These are phyloP conservation scores for Eupithecia tripunctaria DNA, from an alignment of 2,888 invertebrate genomes.

Conservation along the genomic window DNA sequence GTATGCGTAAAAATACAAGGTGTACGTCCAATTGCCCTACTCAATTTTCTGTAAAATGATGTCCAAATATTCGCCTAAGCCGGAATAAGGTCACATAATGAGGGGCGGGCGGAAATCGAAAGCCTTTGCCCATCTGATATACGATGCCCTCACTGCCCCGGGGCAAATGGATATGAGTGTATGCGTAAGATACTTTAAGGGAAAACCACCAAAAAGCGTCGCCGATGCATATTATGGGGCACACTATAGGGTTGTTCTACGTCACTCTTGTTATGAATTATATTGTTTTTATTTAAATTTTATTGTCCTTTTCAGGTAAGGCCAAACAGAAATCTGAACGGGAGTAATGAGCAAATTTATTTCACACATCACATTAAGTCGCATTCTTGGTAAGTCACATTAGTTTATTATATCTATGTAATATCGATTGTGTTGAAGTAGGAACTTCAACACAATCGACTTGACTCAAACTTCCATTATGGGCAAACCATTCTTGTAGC, in stretches of 20 bases:
- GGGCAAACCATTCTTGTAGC: background rate
- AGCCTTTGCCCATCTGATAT: constrained; percentile 40
- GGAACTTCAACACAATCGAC: too few species aligned
- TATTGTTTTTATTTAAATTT: background rate
- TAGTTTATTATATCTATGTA: too few species aligned
- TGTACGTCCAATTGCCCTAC: constrained; percentile 10
- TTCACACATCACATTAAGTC: background rate
- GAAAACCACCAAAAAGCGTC: background rate
- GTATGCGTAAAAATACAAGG: constrained; percentile 20
- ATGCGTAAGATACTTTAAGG: background rate
- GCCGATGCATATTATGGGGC: background rate
- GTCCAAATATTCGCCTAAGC: constrained; percentile 37
- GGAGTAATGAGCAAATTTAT: background rate
- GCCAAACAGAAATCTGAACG: background rate
- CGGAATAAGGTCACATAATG: constrained; percentile 40
- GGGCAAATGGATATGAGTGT: constrained; percentile 18
- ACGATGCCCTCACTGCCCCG: constrained; percentile 33
- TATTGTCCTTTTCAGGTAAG: constrained; percentile 17
- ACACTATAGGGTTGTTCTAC: background rate
- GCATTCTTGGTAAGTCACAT: background rate
- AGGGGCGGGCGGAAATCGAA: constrained; percentile 45
- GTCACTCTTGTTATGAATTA: background rate
- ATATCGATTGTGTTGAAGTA: background rate
- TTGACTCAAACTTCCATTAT: background rate
- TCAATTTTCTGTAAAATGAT: constrained; percentile 36